These are phyloP conservation scores for Regulus satrapa DNA, from an alignment of 2,113 vertebrate genomes.

Conservation along the genomic window DNA sequence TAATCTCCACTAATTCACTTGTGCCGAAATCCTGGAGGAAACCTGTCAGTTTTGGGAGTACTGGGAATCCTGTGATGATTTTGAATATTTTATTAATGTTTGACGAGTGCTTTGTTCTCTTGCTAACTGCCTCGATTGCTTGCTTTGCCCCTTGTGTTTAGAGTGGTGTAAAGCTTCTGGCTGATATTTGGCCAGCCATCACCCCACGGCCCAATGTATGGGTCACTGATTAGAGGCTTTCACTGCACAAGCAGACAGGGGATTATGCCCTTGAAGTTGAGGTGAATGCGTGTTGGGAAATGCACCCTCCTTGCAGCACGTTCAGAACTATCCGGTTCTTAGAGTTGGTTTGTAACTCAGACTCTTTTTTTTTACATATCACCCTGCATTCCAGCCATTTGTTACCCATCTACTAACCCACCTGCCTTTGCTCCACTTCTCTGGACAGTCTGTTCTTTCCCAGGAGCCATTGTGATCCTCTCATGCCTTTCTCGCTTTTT, in stretches of 20 bases:
- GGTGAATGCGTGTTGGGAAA: neutral
- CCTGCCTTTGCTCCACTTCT: neutral
- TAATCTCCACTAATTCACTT: neutral
- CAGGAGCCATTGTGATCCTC: neutral
- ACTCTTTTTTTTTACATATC: neutral
- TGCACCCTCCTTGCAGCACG: neutral
- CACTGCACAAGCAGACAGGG: neutral
- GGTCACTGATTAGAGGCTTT: neutral
- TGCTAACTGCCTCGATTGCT: neutral
- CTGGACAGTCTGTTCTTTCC: neutral
- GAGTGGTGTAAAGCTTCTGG: neutral
- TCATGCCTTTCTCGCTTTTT: neutral
- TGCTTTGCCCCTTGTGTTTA: neutral
- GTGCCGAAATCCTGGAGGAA: neutral
- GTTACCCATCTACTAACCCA: neutral
- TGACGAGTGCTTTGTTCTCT: neutral
- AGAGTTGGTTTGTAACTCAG: neutral
- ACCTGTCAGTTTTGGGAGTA: neutral
- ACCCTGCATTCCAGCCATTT: neutral
- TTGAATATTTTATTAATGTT: neutral
- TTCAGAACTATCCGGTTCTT: neutral
- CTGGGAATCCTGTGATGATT: neutral
- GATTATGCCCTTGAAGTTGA: neutral
- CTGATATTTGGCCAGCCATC: neutral
- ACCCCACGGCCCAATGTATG: too few relatives aligned